Evolutionary conservation across 2,888 invertebrate species (phyloP).

Genomic region (Lasioglossum leucozonium): DNA sequence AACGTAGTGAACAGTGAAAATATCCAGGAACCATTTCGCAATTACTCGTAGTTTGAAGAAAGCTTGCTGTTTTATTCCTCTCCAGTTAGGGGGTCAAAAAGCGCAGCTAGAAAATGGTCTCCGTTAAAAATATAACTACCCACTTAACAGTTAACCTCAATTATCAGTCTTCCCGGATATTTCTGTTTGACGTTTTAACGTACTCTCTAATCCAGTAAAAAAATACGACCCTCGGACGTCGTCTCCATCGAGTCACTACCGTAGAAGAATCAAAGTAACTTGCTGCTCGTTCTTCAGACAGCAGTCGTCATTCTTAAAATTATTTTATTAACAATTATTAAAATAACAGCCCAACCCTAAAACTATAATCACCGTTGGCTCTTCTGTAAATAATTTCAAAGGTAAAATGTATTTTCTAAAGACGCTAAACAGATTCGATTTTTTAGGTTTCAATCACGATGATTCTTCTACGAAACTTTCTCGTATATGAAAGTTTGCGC

Average conservation of each 20-base stretch:
- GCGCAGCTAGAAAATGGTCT: slow-evolving; percentile 36
- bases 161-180: slow-evolving; percentile 69
- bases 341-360: not conserved
- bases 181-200: slow-evolving; percentile 50
- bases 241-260: not conserved
- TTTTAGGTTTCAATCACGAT: not conserved
- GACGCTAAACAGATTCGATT: not conserved
- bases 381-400: not conserved
- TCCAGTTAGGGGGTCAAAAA: slow-evolving; percentile 39
- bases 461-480: slow-evolving; percentile 20
- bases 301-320: not conserved
- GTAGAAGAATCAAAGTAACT: slow-evolving; percentile 4
- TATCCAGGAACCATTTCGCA: slow-evolving; percentile 26
- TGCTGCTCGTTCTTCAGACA: not conserved
- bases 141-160: slow-evolving; percentile 53
- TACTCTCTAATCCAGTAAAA: slow-evolving; percentile 61
- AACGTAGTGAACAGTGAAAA: not conserved
- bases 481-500: slow-evolving; percentile 4
- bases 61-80: not conserved
- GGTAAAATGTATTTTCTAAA: not conserved
- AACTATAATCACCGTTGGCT: not conserved
- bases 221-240: slow-evolving; percentile 52
- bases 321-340: no score
- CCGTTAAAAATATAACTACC: slow-evolving; percentile 52
- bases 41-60: not conserved